A percentile compares a stretch with the other conserved stretches of the same genome.
Evolutionary conservation across 2,797 vertebrate genomes (phyloP).

Genomic region (Bradypus variegatus): DNA sequence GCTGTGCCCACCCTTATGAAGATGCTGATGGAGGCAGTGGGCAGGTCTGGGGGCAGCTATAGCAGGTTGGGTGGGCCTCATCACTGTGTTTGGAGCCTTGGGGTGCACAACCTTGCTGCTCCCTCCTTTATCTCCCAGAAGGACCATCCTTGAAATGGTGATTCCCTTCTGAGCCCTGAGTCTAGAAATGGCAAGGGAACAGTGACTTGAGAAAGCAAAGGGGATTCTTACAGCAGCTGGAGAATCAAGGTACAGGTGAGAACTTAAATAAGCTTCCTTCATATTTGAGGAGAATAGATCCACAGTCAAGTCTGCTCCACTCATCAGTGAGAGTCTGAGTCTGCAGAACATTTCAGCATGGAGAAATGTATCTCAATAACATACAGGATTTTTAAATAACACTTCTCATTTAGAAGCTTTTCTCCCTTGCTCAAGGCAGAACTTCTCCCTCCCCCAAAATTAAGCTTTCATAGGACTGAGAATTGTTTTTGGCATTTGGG

Average conservation of each 20-base stretch:
- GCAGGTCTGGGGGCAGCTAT: too few relatives aligned
- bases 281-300: background rate
- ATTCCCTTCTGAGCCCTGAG: background rate
- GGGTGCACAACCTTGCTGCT: background rate
- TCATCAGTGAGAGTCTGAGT: background rate
- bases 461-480: background rate
- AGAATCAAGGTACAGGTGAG: background rate
- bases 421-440: background rate
- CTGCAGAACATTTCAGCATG: background rate
- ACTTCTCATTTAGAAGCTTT: background rate
- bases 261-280: background rate
- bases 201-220: background rate
- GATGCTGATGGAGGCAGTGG: fast-evolving
- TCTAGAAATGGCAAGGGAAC: background rate
- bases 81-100: background rate
- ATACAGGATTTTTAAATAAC: background rate
- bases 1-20: background rate
- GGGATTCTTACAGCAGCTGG: background rate
- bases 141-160: background rate
- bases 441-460: background rate
- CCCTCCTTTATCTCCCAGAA: background rate
- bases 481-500: slow-evolving; percentile 9
- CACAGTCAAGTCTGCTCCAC: background rate
- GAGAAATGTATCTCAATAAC: background rate
- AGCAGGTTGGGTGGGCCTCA: background rate